These are phyloP conservation scores for Lynx canadensis DNA, from an alignment of 2,113 vertebrate species.

Conservation along the genomic window DNA sequence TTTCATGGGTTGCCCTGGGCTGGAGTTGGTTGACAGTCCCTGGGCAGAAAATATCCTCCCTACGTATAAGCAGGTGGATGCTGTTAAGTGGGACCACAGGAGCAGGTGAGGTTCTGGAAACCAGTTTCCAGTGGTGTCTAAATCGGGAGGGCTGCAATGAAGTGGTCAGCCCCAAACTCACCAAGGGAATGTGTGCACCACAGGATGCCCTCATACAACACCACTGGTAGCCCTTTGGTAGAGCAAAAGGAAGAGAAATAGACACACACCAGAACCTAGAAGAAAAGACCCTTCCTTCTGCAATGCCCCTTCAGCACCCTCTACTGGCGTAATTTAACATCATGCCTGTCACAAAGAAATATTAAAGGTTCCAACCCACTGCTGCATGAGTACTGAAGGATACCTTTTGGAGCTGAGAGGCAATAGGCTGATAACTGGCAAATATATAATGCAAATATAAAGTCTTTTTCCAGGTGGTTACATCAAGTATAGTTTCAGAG, in stretches of 20 bases:
- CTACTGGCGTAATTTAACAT: background rate
- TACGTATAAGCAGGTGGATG: too few relatives aligned
- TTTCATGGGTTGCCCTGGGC: background rate
- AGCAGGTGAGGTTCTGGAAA: background rate
- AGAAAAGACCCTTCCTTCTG: background rate
- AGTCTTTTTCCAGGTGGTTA: background rate
- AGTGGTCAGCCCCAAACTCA: background rate
- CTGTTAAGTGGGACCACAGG: background rate
- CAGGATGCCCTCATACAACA: background rate
- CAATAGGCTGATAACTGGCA: background rate
- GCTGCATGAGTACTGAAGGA: background rate
- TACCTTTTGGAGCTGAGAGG: background rate
- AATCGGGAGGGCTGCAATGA: background rate
- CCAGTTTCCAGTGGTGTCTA: background rate
- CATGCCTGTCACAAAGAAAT: background rate
- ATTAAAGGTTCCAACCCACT: background rate
- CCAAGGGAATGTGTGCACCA: fast-evolving
- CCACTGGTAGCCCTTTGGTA: background rate
- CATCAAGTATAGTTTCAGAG: background rate
- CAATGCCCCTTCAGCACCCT: background rate
- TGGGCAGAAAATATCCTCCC: background rate
- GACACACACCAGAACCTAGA: background rate
- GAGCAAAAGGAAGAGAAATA: background rate
- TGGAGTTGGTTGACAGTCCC: background rate
- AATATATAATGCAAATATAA: background rate